Percentiles rank a stretch among this genome's conserved stretches.
These are phyloP conservation scores for Catharus minimus DNA, from an alignment of 2,113 vertebrate genomes.

Conservation along the genomic window DNA sequence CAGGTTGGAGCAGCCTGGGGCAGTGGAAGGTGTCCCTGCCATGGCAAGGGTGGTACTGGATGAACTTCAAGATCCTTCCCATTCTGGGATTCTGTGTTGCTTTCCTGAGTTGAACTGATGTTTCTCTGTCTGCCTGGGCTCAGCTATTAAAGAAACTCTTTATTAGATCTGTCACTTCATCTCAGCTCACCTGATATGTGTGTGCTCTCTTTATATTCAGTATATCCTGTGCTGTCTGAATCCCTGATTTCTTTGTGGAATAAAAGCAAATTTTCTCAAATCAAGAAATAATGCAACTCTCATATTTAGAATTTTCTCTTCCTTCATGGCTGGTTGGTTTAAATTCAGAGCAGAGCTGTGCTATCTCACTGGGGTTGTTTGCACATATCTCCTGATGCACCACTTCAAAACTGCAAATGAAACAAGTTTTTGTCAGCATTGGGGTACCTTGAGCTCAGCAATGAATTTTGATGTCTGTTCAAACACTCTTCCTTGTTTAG, in stretches of 20 bases:
- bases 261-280: constrained; percentile 12
- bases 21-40: not conserved
- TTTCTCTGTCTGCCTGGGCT: not conserved
- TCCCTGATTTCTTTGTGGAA: not conserved
- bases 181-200: not conserved
- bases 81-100: not conserved
- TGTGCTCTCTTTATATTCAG: not conserved
- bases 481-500: not conserved
- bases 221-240: not conserved
- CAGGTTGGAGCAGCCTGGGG: not conserved
- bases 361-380: not conserved
- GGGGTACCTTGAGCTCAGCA: not conserved
- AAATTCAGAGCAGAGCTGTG: not conserved
- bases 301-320: not conserved
- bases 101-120: not conserved
- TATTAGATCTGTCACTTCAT: not conserved
- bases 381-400: not conserved
- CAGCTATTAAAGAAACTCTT: not conserved
- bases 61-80: not conserved
- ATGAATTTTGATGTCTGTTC: not conserved
- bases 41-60: fast-evolving
- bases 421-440: not conserved
- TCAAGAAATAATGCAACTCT: not conserved
- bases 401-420: not conserved
- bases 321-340: not conserved